A percentile compares a stretch with the other conserved stretches of the same genome.
Conservation (phyloP, 1,140 invertebrate species). For the Neodiprion fabricii region DNA sequence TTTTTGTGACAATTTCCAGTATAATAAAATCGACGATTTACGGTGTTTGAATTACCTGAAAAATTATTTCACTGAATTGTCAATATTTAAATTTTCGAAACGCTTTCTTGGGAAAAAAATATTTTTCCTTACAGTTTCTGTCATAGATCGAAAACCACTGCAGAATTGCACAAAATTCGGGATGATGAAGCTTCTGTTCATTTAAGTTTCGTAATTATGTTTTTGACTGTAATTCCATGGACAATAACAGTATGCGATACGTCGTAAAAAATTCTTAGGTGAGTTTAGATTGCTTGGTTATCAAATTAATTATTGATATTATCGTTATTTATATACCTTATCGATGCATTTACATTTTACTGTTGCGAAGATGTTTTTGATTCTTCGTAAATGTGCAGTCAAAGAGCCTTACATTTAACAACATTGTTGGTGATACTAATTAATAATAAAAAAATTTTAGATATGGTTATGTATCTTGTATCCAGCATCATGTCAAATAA, state of each 20-base stretch:
- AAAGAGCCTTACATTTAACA: conserved; percentile 1
- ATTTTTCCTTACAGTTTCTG: too few relatives aligned
- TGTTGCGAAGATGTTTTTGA: background rate
- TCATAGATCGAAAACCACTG: too few relatives aligned
- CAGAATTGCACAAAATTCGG: too few relatives aligned
- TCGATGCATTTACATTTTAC: background rate
- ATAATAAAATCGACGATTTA: too few relatives aligned
- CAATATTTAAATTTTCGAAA: too few relatives aligned
- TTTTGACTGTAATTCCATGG: background rate
- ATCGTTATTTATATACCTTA: background rate
- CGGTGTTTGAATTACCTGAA: too few relatives aligned
- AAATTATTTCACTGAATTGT: too few relatives aligned
- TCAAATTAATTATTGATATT: background rate
- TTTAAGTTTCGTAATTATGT: too few relatives aligned
- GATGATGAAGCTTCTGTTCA: too few relatives aligned
- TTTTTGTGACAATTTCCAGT: too few relatives aligned
- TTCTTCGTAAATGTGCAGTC: background rate
- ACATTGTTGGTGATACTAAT: conserved; percentile 12
- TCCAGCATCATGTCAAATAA: background rate
- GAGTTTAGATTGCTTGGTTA: too few relatives aligned
- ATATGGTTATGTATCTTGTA: background rate
- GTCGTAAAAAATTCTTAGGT: background rate
- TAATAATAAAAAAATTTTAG: background rate
- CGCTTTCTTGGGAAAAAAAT: too few relatives aligned
- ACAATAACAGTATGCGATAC: background rate